Percentiles rank a stretch among this genome's conserved stretches.
Evolutionary conservation across 2,113 vertebrate genomes (phyloP).

Genomic region (Haemorhous mexicanus): DNA sequence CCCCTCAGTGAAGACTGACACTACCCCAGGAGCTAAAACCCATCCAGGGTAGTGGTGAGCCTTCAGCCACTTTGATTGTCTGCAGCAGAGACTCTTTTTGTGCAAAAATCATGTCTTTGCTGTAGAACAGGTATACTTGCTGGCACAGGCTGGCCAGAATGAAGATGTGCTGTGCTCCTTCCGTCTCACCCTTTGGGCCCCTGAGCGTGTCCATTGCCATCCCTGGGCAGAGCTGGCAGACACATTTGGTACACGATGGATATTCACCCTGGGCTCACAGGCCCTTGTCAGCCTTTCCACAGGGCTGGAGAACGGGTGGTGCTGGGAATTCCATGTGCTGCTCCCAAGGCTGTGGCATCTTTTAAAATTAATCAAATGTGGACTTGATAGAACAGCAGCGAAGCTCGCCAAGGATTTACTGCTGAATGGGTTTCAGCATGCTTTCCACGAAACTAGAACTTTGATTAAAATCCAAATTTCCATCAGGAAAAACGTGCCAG

Average conservation of each 20-base stretch:
- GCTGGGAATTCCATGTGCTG: not conserved
- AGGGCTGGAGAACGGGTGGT: not conserved
- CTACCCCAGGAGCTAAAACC: not conserved
- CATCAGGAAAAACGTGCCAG: not conserved
- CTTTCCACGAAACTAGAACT: not conserved
- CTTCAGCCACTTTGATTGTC: fast-evolving
- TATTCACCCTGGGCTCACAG: not conserved
- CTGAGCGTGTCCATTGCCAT: not conserved
- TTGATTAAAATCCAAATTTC: not conserved
- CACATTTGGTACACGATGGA: not conserved
- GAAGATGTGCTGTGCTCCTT: not conserved
- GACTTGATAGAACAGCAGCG: not conserved
- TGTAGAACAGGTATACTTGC: not conserved
- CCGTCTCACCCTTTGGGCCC: not conserved
- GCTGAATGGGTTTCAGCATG: not conserved
- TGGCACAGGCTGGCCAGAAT: fast-evolving
- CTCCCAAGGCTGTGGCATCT: not conserved
- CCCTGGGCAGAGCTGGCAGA: not conserved
- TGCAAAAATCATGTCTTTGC: fast-evolving
- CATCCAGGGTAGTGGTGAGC: not conserved
- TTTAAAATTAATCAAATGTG: not conserved
- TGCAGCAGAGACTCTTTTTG: not conserved
- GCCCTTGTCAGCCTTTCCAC: not conserved
- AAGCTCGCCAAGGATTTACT: not conserved
- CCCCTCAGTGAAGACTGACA: not conserved